Evolutionary conservation across 2,797 vertebrate genomes (phyloP).

Genomic region (Antennarius maculatus): DNA sequence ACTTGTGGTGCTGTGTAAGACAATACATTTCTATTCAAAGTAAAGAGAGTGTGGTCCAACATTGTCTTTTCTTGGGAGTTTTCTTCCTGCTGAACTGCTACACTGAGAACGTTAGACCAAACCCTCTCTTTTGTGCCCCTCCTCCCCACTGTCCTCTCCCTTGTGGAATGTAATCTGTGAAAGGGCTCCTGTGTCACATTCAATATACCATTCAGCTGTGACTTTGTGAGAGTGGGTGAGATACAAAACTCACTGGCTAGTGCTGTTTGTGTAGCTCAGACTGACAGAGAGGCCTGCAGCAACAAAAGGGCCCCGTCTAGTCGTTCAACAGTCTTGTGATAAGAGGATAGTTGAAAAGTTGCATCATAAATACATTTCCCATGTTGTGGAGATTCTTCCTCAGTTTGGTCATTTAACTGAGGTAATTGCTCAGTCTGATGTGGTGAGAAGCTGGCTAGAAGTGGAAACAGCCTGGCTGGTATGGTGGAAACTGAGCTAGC

Average conservation of each 20-base stretch:
- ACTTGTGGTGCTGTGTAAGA: neutral
- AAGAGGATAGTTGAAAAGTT: slow-evolving; percentile 12
- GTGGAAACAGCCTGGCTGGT: too few relatives aligned
- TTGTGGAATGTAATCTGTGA: slow-evolving; percentile 75
- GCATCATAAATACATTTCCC: neutral
- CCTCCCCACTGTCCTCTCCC: slow-evolving; percentile 59
- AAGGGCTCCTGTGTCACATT: slow-evolving; percentile 73
- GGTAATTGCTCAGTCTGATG: neutral
- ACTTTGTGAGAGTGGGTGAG: slow-evolving; percentile 42
- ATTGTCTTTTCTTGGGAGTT: neutral
- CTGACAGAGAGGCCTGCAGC: slow-evolving; percentile 48
- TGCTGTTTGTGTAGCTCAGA: slow-evolving; percentile 59
- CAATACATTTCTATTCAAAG: neutral
- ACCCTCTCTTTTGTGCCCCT: slow-evolving; percentile 50
- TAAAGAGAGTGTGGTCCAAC: neutral
- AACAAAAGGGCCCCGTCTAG: slow-evolving; percentile 55
- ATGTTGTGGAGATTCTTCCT: neutral
- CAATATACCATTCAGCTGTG: slow-evolving; percentile 71
- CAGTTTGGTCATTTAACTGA: neutral
- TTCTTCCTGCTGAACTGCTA: slow-evolving; percentile 14
- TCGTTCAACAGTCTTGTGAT: slow-evolving; percentile 41
- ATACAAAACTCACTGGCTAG: slow-evolving; percentile 34
- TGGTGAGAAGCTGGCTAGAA: too few relatives aligned
- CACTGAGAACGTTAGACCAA: slow-evolving; percentile 35
- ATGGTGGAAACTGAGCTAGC: too few relatives aligned